Conservation (phyloP, 2,797 vertebrate genomes). For the Notolepis coatsorum region DNA sequence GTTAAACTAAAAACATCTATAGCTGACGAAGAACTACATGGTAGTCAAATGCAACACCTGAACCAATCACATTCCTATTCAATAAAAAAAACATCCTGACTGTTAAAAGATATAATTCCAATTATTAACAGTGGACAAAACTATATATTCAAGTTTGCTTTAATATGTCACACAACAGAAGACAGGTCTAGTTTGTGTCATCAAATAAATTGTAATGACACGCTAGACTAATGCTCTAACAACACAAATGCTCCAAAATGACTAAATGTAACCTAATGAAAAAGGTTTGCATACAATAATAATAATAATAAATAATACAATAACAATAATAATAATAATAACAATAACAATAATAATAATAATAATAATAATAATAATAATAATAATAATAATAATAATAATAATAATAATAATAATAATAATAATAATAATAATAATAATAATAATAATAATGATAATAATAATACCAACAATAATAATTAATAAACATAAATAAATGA, state of each 20-base stretch:
- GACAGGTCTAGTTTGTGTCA: constrained; percentile 24
- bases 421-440: no score
- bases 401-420: no score
- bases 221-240: constrained; percentile 48
- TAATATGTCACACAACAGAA: constrained; percentile 71
- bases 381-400: no score
- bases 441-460: no score
- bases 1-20: neutral
- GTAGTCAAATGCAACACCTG: neutral
- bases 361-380: no score
- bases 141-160: constrained; percentile 55
- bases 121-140: constrained; percentile 30
- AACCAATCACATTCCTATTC: neutral
- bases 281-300: constrained; percentile 38
- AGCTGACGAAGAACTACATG: neutral
- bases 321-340: no score
- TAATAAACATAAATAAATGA: constrained; percentile 51
- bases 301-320: constrained; percentile 57
- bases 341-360: no score
- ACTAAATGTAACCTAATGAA: constrained; percentile 51
- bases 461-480: no score
- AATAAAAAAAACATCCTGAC: neutral
- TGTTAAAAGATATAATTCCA: constrained; percentile 1
- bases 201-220: constrained; percentile 40
- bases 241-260: constrained; percentile 53